Conservation (phyloP, 2,888 invertebrate genomes). For the Perithous albicinctus region DNA sequence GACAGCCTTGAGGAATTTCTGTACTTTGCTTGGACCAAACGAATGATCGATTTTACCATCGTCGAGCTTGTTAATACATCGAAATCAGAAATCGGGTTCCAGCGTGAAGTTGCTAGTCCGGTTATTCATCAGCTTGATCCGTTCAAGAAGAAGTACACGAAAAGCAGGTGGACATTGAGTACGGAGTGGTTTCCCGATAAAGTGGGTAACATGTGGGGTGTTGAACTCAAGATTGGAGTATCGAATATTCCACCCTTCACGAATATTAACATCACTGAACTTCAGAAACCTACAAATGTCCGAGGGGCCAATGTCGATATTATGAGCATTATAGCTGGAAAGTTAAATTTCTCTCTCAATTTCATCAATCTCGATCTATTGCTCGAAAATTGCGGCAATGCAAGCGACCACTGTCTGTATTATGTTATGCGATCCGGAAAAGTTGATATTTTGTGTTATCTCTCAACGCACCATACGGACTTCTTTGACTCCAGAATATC, state of each 20-base stretch:
- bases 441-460: constrained; percentile 53
- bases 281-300: background rate
- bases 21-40: constrained; percentile 56
- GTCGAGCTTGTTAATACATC: constrained; percentile 49
- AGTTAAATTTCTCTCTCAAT: constrained; percentile 69
- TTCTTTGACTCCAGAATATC: constrained; percentile 4
- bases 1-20: constrained; percentile 57
- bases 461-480: constrained; percentile 37
- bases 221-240: constrained; percentile 53
- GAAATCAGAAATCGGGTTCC: background rate
- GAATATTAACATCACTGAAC: background rate
- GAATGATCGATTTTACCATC: constrained; percentile 62
- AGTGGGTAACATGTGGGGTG: constrained; percentile 65
- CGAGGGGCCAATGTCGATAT: constrained; percentile 43
- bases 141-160: constrained; percentile 55
- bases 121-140: constrained; percentile 69
- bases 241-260: constrained; percentile 41
- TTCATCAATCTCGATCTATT: background rate
- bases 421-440: constrained; percentile 14
- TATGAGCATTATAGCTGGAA: constrained; percentile 8
- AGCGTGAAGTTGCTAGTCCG: background rate
- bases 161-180: constrained; percentile 24
- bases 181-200: constrained; percentile 68
- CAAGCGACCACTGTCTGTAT: background rate
- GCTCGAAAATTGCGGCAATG: rapidly evolving